phyloP scores from a whole-genome alignment of 1,140 invertebrate species.

The Drosophila pallidifrons region DNA sequence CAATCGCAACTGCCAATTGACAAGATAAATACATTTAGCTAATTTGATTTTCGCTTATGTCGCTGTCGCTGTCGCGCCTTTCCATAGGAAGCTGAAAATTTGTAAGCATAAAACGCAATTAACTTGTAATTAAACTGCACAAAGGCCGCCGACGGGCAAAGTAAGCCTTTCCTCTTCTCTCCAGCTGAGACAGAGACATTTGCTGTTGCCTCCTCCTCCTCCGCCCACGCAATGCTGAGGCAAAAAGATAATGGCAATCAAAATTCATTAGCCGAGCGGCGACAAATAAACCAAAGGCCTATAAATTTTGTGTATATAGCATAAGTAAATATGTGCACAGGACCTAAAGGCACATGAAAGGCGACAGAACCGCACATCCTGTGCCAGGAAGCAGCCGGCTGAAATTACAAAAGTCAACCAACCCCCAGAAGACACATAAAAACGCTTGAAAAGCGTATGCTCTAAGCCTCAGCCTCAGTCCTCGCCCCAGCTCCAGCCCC shows the following conservation, averaged over 20 bases:
- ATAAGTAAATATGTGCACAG: slow-evolving; percentile 70
- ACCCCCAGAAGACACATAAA: slow-evolving; percentile 77
- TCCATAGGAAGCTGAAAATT: slow-evolving; percentile 70
- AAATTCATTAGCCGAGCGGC: slow-evolving; percentile 77
- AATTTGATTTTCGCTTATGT: slow-evolving; percentile 70
- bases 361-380: slow-evolving; percentile 81
- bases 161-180: slow-evolving; percentile 11
- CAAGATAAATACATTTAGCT: slow-evolving; percentile 84
- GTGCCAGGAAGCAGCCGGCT: slow-evolving; percentile 77
- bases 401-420: slow-evolving; percentile 81
- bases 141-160: slow-evolving; percentile 54
- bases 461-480: background rate
- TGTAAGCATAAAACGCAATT: slow-evolving; percentile 79
- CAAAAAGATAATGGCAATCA: slow-evolving; percentile 70
- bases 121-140: slow-evolving; percentile 77
- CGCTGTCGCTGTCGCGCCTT: slow-evolving; percentile 39
- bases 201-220: background rate
- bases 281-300: slow-evolving; percentile 77
- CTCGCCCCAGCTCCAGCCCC: background rate
- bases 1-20: slow-evolving; percentile 75
- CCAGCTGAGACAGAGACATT: slow-evolving; percentile 24
- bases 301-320: slow-evolving; percentile 42
- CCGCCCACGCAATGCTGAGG: slow-evolving; percentile 37
- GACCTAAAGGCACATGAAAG: slow-evolving; percentile 63
- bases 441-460: slow-evolving; percentile 80